Percentiles rank a stretch among this genome's conserved stretches.
Conservation (phyloP, 2,113 vertebrate genomes). For the Piprites chloris region DNA sequence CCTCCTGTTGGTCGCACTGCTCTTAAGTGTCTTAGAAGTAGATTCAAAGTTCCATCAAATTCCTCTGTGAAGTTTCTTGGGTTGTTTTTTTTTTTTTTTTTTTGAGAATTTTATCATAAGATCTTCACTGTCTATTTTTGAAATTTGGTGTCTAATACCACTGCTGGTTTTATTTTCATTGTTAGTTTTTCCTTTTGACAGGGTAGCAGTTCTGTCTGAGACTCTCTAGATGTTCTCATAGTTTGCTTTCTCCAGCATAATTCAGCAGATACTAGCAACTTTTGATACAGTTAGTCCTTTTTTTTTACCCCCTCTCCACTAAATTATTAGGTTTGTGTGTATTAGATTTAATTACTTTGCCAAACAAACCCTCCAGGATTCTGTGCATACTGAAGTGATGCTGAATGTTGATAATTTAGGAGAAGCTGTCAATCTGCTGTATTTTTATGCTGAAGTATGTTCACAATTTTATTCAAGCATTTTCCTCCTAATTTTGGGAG, state of each 20-base stretch:
- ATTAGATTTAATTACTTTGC: not conserved
- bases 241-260: not conserved
- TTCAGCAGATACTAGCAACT: not conserved
- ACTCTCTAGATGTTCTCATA: not conserved
- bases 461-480: not conserved
- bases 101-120: not conserved
- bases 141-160: not conserved
- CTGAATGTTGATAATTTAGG: not conserved
- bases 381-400: not conserved
- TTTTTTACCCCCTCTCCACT: not conserved
- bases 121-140: not conserved
- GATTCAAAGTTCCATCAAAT: not conserved
- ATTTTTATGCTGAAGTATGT: not conserved
- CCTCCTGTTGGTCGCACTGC: not conserved
- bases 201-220: not conserved
- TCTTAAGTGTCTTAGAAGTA: not conserved
- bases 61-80: not conserved
- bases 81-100: not conserved
- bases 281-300: not conserved
- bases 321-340: not conserved
- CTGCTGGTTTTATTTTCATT: not conserved
- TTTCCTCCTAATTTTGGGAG: not conserved
- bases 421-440: not conserved
- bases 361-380: not conserved
- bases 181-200: not conserved